Evolutionary conservation across 2,113 vertebrate genomes (phyloP).

Genomic region (Butorides virescens): DNA sequence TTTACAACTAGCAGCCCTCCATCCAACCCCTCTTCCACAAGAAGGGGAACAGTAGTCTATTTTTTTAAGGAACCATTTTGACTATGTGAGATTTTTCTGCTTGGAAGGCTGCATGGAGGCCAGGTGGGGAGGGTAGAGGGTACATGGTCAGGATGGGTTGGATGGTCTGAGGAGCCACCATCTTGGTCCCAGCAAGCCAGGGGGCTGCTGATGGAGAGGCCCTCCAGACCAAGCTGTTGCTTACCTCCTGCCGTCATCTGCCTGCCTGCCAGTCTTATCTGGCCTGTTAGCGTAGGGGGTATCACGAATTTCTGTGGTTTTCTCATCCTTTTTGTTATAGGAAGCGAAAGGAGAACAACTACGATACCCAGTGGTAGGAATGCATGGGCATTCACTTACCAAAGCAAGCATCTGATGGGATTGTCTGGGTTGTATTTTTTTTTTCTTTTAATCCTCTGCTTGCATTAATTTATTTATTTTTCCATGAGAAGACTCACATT

Average conservation of each 20-base stretch:
- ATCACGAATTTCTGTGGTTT: neutral
- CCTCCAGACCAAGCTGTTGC: accelerated
- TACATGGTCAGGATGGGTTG: too few relatives aligned
- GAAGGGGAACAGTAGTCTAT: neutral
- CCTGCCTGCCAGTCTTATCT: neutral
- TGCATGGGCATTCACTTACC: neutral
- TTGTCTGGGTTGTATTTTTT: neutral
- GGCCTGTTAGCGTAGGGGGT: accelerated
- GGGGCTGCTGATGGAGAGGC: neutral
- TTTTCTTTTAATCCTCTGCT: neutral
- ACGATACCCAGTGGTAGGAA: neutral
- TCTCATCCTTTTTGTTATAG: neutral
- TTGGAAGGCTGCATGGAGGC: neutral
- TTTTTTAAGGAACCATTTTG: neutral
- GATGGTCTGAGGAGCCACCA: neutral
- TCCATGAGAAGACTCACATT: neutral
- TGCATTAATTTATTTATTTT: neutral
- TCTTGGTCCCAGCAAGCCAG: neutral
- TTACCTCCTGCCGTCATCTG: neutral
- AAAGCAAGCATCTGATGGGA: neutral
- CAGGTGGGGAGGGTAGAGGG: accelerated
- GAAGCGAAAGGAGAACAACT: neutral
- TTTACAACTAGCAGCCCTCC: neutral
- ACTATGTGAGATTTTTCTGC: neutral
- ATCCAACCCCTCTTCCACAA: neutral